Conservation (phyloP, 2,888 invertebrate genomes). For the Adelphocoris suturalis region DNA sequence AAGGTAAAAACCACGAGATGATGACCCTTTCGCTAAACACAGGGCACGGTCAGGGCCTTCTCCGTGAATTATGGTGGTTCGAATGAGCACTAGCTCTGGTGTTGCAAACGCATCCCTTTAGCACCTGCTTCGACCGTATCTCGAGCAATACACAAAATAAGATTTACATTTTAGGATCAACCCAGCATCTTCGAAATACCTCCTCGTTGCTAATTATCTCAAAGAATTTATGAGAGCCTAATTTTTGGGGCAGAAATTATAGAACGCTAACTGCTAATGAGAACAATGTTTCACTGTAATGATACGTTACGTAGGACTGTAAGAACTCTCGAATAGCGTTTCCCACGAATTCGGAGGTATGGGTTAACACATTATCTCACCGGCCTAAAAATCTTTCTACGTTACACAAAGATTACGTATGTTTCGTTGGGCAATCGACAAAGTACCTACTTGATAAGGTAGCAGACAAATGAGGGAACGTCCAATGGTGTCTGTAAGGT, state of each 20-base stretch:
- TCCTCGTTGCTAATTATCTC: background rate
- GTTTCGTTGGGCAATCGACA: too few relatives aligned
- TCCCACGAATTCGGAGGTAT: background rate
- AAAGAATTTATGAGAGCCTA: background rate
- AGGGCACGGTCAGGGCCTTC: slow-evolving; percentile 31
- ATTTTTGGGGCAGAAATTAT: background rate
- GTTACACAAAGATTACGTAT: too few relatives aligned
- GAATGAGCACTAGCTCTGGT: slow-evolving; percentile 30
- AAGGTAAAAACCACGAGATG: slow-evolving; percentile 43
- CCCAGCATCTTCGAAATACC: background rate
- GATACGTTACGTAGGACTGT: background rate
- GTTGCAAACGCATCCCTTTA: slow-evolving; percentile 59
- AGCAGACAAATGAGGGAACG: too few relatives aligned
- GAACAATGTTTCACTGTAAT: background rate
- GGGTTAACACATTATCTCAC: background rate
- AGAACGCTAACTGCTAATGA: slow-evolving; percentile 4
- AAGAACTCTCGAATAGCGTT: background rate
- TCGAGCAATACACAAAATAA: background rate
- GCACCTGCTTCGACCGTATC: slow-evolving; percentile 51
- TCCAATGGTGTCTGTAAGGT: too few relatives aligned
- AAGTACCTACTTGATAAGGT: too few relatives aligned
- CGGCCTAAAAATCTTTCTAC: background rate
- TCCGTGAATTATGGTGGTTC: slow-evolving; percentile 59
- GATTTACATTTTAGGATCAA: background rate
- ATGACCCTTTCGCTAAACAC: slow-evolving; percentile 65